Evolutionary conservation across 2,888 invertebrate genomes (phyloP), one percentile per base, ranked within the genome.

Genomic region (Eilema depressum): DNA sequence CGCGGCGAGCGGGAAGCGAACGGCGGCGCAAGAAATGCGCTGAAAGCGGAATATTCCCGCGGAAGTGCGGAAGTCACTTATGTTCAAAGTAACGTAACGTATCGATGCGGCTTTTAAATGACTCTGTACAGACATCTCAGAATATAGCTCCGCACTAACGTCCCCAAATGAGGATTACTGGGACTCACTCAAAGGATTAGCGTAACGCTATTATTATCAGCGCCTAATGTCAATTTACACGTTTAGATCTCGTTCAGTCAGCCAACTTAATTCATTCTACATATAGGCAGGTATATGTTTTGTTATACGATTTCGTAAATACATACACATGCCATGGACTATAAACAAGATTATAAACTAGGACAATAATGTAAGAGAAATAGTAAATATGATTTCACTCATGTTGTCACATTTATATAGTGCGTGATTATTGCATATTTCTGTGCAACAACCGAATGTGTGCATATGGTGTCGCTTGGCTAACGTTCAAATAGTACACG

Each of bases 401-500:
- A n/a, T n/a, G n/a, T n/a, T n/a, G n/a, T n/a, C n/a, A n/a, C n/a
- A n/a, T 28, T 28, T 28, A 28, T 28, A 8, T 8, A 33, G 33
- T 33, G 1, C 12, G 33, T 1, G 10, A 53, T n/a, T 53, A 53
- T 53, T 8, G n/a, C 53, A 8, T 53, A 66, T 57, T 61, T 71
- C 56, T 47, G 41, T 67, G 66, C 25, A 57, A 56, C 28, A 57
- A 56, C 23, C 10, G 25, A 63, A 69, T 41, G 17, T 17, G 23
- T 23, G 28, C 71, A 72, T 69, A 63, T 66, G 61, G 57, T 63
- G 68, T 33, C 69, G 63, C 60, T 75, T 67, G 68, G 53, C 69
- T 68, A 14, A 1, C 17, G 56, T 65, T 76, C 75, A 75, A 74
- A 61, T 47, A 65, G 69, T 67, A 70, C 65, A 73, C 28, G 62